Percentiles rank a stretch among this genome's conserved stretches.
Evolutionary conservation across 2,113 vertebrate species (phyloP).

Genomic region (Coregonus clupeaformis): DNA sequence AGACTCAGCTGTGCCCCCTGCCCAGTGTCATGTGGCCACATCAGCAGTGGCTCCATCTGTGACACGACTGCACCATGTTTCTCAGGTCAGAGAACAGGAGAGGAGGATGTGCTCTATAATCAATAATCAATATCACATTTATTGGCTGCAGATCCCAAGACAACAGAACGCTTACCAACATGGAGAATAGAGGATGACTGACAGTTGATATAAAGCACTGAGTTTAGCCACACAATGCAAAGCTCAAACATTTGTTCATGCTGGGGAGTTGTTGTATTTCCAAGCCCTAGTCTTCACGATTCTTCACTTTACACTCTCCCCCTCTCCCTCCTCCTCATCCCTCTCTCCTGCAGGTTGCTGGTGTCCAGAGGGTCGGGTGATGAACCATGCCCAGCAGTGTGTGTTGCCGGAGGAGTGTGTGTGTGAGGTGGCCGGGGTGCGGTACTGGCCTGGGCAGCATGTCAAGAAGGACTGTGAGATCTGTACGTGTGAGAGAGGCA

Average conservation of each 20-base stretch:
- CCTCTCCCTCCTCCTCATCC: too few species aligned
- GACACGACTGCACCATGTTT: conserved; percentile 62
- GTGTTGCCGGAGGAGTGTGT: conserved; percentile 75
- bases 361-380: conserved; percentile 78
- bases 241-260: too few species aligned
- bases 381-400: conserved; percentile 71
- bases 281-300: too few species aligned
- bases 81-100: conserved; percentile 68
- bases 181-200: too few species aligned
- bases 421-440: conserved; percentile 73
- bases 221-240: too few species aligned
- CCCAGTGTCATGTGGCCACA: conserved; percentile 80
- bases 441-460: conserved; percentile 73
- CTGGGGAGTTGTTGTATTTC: too few species aligned
- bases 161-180: too few species aligned
- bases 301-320: too few species aligned
- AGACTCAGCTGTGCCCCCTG: conserved; percentile 77
- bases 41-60: conserved; percentile 67
- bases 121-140: too few species aligned
- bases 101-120: background rate
- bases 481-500: conserved; percentile 82
- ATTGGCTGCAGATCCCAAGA: too few species aligned
- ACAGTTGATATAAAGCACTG: too few species aligned
- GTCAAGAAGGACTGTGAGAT: conserved; percentile 80
- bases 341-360: conserved; percentile 78